Conservation (phyloP, 2,113 vertebrate genomes). For the Oryzias javanicus region DNA sequence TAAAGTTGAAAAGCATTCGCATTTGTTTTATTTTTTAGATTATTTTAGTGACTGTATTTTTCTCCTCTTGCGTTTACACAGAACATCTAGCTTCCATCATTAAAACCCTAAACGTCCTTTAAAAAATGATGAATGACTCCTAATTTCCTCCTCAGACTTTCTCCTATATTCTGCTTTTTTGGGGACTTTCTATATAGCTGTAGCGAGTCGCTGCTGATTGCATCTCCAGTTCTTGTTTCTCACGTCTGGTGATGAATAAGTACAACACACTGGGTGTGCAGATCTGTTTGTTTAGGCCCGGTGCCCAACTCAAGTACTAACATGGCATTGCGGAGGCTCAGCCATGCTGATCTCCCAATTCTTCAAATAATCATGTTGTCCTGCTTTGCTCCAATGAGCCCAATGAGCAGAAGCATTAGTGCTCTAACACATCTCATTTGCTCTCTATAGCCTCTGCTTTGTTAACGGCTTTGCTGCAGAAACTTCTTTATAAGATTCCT, state of each 20-base stretch:
- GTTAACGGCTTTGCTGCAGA: background rate
- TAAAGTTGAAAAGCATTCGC: too few relatives aligned
- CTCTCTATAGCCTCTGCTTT: constrained; percentile 6
- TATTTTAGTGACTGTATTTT: too few relatives aligned
- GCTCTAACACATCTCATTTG: constrained; percentile 25
- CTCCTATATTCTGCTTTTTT: background rate
- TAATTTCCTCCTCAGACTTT: too few relatives aligned
- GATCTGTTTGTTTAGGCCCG: constrained; percentile 29
- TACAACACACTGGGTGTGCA: constrained; percentile 11
- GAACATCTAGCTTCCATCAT: too few relatives aligned
- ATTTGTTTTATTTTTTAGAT: too few relatives aligned
- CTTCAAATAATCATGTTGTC: constrained; percentile 19
- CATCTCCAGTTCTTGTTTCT: constrained; percentile 8
- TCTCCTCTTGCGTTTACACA: too few relatives aligned
- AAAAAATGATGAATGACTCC: too few relatives aligned
- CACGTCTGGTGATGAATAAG: constrained; percentile 10
- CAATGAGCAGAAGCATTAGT: constrained; percentile 16
- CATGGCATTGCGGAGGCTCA: constrained; percentile 19
- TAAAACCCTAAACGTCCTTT: too few relatives aligned
- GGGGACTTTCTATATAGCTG: background rate
- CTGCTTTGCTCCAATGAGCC: constrained; percentile 23
- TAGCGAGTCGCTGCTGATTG: constrained; percentile 18
- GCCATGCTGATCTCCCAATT: constrained; percentile 16
- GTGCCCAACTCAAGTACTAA: constrained; percentile 22
- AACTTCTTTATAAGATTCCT: constrained; percentile 8